phyloP scores from a whole-genome alignment of 2,888 invertebrate species.

The Lochmaea crataegi region DNA sequence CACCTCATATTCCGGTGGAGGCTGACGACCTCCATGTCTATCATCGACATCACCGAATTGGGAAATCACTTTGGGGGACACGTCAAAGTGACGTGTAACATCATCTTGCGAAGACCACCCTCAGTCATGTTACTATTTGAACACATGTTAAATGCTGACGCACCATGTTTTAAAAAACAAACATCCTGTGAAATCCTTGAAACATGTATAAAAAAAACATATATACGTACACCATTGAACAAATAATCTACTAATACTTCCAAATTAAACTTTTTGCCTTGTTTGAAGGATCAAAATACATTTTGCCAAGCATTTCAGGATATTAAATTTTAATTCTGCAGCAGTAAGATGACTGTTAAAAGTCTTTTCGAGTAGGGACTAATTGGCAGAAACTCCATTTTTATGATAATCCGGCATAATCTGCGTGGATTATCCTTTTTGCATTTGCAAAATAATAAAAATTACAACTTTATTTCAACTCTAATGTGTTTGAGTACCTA shows the following conservation, averaged over 20 bases:
- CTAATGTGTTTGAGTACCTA: background rate
- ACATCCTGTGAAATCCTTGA: background rate
- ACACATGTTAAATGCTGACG: too few relatives aligned
- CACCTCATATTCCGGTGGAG: too few relatives aligned
- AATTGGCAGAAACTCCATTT: slow-evolving; percentile 24
- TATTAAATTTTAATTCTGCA: slow-evolving; percentile 28
- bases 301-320: slow-evolving; percentile 28
- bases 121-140: too few relatives aligned
- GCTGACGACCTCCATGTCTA: too few relatives aligned
- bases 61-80: too few relatives aligned
- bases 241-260: slow-evolving; percentile 52
- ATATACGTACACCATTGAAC: background rate
- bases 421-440: slow-evolving; percentile 5
- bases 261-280: slow-evolving; percentile 51
- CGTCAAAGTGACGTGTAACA: too few relatives aligned
- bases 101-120: too few relatives aligned
- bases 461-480: slow-evolving; percentile 24
- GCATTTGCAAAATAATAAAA: slow-evolving; percentile 17
- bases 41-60: too few relatives aligned
- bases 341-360: slow-evolving; percentile 12
- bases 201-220: background rate
- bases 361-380: slow-evolving; percentile 14
- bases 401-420: slow-evolving; percentile 21
- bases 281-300: slow-evolving; percentile 15
- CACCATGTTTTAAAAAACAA: too few relatives aligned